Percentiles rank a stretch among this genome's conserved stretches.
Conservation (phyloP, 1,140 invertebrate species). For the Drosophila miranda region DNA sequence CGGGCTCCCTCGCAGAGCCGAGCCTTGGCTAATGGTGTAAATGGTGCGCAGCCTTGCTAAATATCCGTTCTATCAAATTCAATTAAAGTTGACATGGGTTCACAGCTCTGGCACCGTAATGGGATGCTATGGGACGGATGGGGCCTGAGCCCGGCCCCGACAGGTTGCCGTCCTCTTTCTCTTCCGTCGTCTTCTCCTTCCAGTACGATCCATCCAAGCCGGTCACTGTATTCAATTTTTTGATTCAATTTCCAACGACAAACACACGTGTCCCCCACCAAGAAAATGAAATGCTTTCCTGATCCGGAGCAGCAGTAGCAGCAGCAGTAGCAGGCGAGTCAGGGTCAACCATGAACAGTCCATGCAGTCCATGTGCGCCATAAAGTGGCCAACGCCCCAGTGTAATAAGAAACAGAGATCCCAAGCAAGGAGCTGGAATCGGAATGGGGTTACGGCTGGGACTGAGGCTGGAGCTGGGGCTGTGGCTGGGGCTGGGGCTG, state of each 20-base stretch:
- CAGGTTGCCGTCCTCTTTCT: conserved; percentile 4
- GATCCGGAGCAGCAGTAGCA: not conserved
- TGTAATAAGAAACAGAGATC: conserved; percentile 60
- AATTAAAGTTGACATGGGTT: conserved; percentile 79
- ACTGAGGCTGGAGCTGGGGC: too few species aligned
- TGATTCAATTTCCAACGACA: conserved; percentile 68
- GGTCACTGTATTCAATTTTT: conserved; percentile 45
- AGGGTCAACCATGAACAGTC: not conserved
- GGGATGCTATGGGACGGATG: conserved; percentile 2
- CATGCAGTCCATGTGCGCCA: conserved; percentile 1
- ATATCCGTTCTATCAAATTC: conserved; percentile 79
- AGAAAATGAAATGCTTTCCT: conserved; percentile 30
- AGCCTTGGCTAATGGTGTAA: conserved; percentile 46
- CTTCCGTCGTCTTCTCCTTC: too few species aligned
- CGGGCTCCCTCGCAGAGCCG: not conserved
- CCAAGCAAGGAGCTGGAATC: not conserved
- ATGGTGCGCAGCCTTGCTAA: conserved; percentile 61
- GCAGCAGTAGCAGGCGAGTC: not conserved
- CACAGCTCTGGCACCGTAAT: conserved; percentile 29
- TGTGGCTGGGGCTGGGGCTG: too few species aligned
- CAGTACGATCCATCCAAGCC: too few species aligned
- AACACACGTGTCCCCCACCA: conserved; percentile 45
- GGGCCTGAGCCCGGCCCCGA: conserved; percentile 6
- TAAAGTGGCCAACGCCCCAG: conserved; percentile 60
- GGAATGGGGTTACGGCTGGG: conserved; percentile 1